Evolutionary conservation across 2,113 vertebrate genomes (phyloP), one percentile per base, ranked within the genome.

Genomic region (Hippocampus abdominalis): DNA sequence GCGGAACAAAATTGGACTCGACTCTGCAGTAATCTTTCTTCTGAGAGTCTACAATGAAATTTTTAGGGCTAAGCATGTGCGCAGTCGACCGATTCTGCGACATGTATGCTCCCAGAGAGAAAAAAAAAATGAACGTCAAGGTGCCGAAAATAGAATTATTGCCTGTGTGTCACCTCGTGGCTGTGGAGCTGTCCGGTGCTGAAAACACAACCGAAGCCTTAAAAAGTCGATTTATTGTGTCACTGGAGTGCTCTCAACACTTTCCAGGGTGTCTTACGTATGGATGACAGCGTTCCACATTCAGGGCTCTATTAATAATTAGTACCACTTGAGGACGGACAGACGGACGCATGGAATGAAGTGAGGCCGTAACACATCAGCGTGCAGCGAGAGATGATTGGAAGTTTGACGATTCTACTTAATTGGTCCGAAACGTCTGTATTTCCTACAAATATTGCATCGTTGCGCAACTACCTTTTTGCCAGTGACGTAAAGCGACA

Each of bases 261-360:
- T 32, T 79, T 46, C 46, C 8, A 32, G 48, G 16, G 23, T 40
- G 15, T 49, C 44, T 42, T 40, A n/a, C 36, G 44, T 76, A 60
- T 60, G 71, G 65, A 23, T 74, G 71, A 67, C 29, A 74, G 40
- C 68, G 76, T 72, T 81, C 73, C 78, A 85, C 64, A 75, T 84
- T 79, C 79, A 83, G 76, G 67, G 70, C 40, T 65, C 69, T 53
- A 64, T 70, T 78, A 86, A 85, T 88, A 83, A 88, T 86, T 85
- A 66, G 64, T 9, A 81, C 73, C 76, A 48, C 61, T 12, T 74
- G 78, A 61, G 48, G 79, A 88, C 86, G 82, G 75, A 56, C 85
- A 78, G 78, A 29, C 77, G 80, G 74, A 44, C 3, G 42, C 2
- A 0, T 44, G 42, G 13, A 44, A 44, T 44, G 42, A 44, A 51